Conservation (phyloP, 2,888 invertebrate species). For the Drosophila austrosaltans region DNA sequence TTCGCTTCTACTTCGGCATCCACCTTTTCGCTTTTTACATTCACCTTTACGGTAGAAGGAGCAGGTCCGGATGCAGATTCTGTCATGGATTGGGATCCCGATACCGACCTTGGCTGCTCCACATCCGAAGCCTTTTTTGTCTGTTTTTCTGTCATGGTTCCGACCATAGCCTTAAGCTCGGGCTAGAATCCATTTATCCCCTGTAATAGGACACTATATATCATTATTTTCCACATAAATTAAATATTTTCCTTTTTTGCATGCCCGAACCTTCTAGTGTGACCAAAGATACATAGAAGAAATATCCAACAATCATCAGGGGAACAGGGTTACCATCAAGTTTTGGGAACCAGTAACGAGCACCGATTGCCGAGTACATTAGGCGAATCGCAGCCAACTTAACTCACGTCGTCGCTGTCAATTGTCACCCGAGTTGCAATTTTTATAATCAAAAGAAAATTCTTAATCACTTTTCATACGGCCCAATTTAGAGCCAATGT, state of each 20-base stretch:
- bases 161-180: conserved; percentile 13
- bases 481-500: conserved; percentile 45
- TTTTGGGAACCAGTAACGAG: background rate
- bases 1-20: conserved; percentile 80
- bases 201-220: conserved; percentile 13
- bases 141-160: conserved; percentile 57
- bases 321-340: conserved; percentile 13
- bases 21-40: conserved; percentile 80
- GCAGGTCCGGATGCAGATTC: background rate
- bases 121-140: conserved; percentile 36
- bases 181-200: conserved; percentile 19
- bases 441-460: conserved; percentile 64
- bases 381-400: conserved; percentile 71
- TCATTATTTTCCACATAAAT: conserved; percentile 27
- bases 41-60: conserved; percentile 22
- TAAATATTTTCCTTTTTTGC: conserved; percentile 37
- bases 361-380: background rate
- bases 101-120: conserved; percentile 35
- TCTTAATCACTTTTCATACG: conserved; percentile 45
- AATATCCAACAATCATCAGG: too few relatives aligned
- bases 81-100: conserved; percentile 17
- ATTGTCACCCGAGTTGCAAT: conserved; percentile 61
- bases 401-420: conserved; percentile 71
- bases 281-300: too few relatives aligned
- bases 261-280: conserved; percentile 38